Base-by-base conservation (phyloP, 2,888 invertebrate species). In the Ophioninae sp. region DNA sequence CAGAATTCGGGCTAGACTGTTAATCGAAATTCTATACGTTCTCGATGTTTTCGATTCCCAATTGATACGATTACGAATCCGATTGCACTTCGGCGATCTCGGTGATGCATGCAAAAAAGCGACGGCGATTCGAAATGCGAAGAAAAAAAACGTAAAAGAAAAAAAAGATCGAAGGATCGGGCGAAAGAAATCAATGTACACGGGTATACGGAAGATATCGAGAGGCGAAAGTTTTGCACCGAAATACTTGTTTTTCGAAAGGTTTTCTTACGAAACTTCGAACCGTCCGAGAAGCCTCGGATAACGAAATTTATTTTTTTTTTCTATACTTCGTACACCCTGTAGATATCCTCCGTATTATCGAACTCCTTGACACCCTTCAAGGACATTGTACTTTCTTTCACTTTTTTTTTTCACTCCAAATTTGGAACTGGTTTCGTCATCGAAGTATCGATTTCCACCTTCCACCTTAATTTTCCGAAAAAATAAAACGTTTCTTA, bases 151-250 rank as follows among this genome's bases (percentile, higher is more conserved):
- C n/a, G 17, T n/a, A n/a, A n/a, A 30, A 30, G 30, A 57, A 59
- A 76, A 67, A 57, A 75, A 67, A 67, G 44, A 79, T 61, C 23
- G 41, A 76, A 69, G 17, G 62, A 74, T 70, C 79, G 75, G 21
- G 75, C 61, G 61, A 84, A 79, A 62, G 76, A 76, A 84, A 81
- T 84, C 84, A 76, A 82, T 75, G 67, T 56, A 59, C 44, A 37
- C 50, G 62, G 44, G 44, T 74, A 70, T 57, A 20, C 79, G 81
- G 81, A 84, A 81, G 79, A 81, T 79, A 84, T 84, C 81, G 84
- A 84, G 50, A 84, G 84, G 84, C 81, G 84, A 84, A 84, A 84
- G 84, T 84, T 79, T 84, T 84, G 79, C 79, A 76, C 84, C 68
- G 84, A 84, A 84, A 84, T 81, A 84, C 84, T 81, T 76, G 84